Evolutionary conservation across 2,113 vertebrate species (phyloP).

Genomic region (Semicossyphus pulcher): DNA sequence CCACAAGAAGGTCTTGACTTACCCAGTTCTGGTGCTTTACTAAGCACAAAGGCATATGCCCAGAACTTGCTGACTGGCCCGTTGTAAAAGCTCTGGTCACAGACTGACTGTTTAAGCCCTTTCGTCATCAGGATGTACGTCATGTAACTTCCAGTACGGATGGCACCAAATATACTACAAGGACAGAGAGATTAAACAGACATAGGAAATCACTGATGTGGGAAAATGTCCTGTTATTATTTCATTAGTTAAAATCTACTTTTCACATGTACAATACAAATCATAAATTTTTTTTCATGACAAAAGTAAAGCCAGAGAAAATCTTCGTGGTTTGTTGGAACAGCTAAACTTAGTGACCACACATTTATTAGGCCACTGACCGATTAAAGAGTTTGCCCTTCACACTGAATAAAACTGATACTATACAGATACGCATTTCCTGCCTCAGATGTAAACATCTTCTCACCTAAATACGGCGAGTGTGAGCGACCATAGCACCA

Average conservation of each 20-base stretch:
- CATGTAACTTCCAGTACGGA: conserved; percentile 98
- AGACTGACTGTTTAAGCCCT: conserved; percentile 98
- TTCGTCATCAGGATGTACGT: conserved; percentile 97
- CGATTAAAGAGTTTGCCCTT: not conserved
- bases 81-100: conserved; percentile 99
- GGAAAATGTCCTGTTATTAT: not conserved
- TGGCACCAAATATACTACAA: conserved; percentile 96
- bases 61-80: conserved; percentile 99
- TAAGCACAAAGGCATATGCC: conserved; percentile 99
- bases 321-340: not conserved
- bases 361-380: not conserved
- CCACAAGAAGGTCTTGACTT: conserved; percentile 71
- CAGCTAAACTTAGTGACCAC: not conserved
- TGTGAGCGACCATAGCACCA: conserved; percentile 98
- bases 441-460: not conserved
- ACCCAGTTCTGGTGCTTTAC: conserved; percentile 99
- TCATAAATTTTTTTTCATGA: not conserved
- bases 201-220: not conserved
- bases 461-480: conserved; percentile 96
- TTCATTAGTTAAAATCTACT: not conserved
- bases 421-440: not conserved
- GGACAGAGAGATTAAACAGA: conserved; percentile 35
- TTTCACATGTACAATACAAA: not conserved
- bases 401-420: not conserved
- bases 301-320: not conserved